Percentiles rank a stretch among this genome's conserved stretches.
Conservation (phyloP, 2,797 vertebrate species). For the Carcharodon carcharias region DNA sequence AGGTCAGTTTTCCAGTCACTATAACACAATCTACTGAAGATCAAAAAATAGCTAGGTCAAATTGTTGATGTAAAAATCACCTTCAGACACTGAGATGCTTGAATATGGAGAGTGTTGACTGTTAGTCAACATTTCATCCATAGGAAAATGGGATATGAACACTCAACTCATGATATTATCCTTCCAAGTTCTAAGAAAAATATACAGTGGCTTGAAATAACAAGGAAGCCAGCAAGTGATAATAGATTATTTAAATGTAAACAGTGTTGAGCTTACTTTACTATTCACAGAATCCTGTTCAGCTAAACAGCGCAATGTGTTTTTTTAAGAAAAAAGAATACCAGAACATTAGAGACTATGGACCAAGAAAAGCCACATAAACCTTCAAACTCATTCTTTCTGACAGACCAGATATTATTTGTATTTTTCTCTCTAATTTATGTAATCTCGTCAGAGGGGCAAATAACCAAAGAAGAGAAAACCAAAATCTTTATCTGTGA, state of each 20-base stretch:
- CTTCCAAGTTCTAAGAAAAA: not conserved
- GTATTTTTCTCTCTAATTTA: not conserved
- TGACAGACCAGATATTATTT: not conserved
- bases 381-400: not conserved
- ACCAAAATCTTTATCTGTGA: not conserved
- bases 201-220: not conserved
- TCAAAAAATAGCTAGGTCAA: not conserved
- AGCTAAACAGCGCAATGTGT: not conserved
- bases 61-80: not conserved
- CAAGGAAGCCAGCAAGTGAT: not conserved
- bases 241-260: not conserved
- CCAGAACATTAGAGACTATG: not conserved
- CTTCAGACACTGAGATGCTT: not conserved
- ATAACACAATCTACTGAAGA: not conserved
- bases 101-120: not conserved
- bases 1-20: not conserved
- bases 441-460: not conserved
- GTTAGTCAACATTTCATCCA: not conserved
- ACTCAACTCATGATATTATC: not conserved
- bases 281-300: not conserved
- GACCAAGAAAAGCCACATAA: not conserved
- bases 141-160: not conserved
- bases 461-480: not conserved
- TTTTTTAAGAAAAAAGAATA: not conserved
- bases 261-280: not conserved